These are phyloP conservation scores for Muraenolepis orangiensis DNA, from an alignment of 2,797 vertebrate genomes.

Conservation along the genomic window DNA sequence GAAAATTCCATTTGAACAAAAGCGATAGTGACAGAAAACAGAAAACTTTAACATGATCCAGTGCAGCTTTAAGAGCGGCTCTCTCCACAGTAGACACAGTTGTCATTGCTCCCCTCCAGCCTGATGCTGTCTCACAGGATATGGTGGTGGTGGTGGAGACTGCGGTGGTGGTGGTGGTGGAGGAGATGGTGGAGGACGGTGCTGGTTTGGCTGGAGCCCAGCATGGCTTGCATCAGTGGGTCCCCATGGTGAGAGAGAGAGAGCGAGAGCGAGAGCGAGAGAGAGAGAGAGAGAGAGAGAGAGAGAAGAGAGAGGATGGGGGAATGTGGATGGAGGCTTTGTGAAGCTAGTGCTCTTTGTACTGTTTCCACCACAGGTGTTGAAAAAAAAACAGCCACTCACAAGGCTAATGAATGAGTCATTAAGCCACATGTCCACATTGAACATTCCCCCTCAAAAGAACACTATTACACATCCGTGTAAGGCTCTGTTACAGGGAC, in stretches of 20 bases:
- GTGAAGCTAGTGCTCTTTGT: neutral
- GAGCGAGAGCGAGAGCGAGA: neutral
- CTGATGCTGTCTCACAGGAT: neutral
- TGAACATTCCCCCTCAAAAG: neutral
- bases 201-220: neutral
- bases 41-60: neutral
- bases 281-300: no score
- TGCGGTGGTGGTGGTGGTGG: neutral
- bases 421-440: neutral
- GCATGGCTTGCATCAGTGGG: neutral
- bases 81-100: neutral
- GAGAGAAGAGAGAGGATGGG: neutral
- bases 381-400: neutral
- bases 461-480: neutral
- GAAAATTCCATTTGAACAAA: neutral
- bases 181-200: no score
- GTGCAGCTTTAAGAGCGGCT: neutral
- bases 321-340: neutral
- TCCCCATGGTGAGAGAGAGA: neutral
- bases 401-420: neutral
- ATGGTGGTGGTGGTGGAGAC: neutral
- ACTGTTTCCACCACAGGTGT: neutral
- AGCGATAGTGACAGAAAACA: neutral
- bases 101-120: neutral
- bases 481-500: neutral